A percentile compares a stretch with the other conserved stretches of the same genome.
Conservation (phyloP, 2,797 vertebrate genomes). For the Crenuchus spilurus region DNA sequence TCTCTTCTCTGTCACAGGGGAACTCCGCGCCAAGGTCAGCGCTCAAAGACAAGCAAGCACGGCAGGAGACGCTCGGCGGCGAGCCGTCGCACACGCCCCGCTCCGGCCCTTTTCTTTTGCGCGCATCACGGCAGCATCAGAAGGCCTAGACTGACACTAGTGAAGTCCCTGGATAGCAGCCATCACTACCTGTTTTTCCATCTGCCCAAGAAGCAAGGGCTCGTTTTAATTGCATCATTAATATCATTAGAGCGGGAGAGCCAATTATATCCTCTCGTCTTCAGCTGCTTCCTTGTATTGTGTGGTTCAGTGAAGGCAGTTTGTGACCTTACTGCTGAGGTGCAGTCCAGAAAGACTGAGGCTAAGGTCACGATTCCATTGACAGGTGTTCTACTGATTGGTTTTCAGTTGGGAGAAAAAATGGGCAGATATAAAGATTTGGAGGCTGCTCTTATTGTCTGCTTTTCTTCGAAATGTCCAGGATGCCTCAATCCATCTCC, state of each 20-base stretch:
- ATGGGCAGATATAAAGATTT: not conserved
- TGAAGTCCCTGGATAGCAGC: conserved; percentile 71
- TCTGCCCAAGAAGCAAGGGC: conserved; percentile 60
- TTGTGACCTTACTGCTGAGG: conserved; percentile 35
- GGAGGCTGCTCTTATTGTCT: not conserved
- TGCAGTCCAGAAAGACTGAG: not conserved
- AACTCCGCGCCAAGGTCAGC: conserved; percentile 73
- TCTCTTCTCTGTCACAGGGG: conserved; percentile 74
- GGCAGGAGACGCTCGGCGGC: conserved; percentile 64
- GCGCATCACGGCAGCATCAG: conserved; percentile 69
- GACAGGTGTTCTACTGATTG: not conserved
- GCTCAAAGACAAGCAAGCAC: conserved; percentile 70
- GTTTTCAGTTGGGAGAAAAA: not conserved
- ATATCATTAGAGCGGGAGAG: conserved; percentile 66
- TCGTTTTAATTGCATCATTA: conserved; percentile 73
- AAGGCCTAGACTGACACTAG: conserved; percentile 70
- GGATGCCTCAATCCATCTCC: not conserved
- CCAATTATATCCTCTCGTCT: conserved; percentile 64
- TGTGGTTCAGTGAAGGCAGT: conserved; percentile 27
- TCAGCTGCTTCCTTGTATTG: conserved; percentile 53
- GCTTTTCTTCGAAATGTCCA: conserved; percentile 7
- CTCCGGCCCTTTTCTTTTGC: conserved; percentile 63
- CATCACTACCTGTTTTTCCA: conserved; percentile 70
- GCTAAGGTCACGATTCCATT: conserved; percentile 18
- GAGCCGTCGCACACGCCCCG: conserved; percentile 45